phyloP scores from a whole-genome alignment of 2,888 invertebrate genomes.

The Drosophila cognata region DNA sequence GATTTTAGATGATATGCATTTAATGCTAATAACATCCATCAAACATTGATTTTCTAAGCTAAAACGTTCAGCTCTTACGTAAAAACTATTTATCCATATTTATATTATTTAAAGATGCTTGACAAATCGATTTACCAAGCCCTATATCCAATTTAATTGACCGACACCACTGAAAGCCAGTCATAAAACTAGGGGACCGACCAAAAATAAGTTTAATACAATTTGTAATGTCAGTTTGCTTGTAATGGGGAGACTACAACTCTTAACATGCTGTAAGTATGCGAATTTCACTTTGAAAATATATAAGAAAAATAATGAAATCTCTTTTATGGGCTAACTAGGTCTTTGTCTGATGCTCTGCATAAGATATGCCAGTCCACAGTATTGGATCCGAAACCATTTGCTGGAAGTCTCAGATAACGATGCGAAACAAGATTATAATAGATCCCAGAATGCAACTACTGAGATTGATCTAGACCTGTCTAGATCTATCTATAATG shows the following conservation, averaged over 20 bases:
- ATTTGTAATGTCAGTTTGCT: background rate
- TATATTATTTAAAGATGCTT: background rate
- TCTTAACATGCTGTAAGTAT: slow-evolving; percentile 19
- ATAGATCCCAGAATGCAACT: background rate
- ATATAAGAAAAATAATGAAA: background rate
- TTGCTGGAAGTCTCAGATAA: background rate
- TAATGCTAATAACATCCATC: background rate
- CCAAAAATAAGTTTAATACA: background rate
- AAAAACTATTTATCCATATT: background rate
- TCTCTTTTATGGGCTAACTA: background rate
- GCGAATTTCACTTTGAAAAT: background rate
- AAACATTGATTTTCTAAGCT: background rate
- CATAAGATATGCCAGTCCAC: background rate
- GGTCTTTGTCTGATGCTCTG: slow-evolving; percentile 5
- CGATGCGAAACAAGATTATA: background rate
- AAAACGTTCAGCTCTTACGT: background rate
- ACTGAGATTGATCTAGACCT: background rate
- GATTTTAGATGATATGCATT: background rate
- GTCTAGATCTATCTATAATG: background rate
- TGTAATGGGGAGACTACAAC: background rate
- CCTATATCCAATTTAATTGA: slow-evolving; percentile 7
- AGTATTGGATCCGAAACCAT: background rate
- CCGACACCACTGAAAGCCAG: background rate
- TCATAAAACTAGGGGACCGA: slow-evolving; percentile 15
- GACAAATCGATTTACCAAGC: background rate